Percentiles rank a stretch among this genome's conserved stretches.
Conservation (phyloP, 2,113 vertebrate genomes). For the Elgaria multicarinata region DNA sequence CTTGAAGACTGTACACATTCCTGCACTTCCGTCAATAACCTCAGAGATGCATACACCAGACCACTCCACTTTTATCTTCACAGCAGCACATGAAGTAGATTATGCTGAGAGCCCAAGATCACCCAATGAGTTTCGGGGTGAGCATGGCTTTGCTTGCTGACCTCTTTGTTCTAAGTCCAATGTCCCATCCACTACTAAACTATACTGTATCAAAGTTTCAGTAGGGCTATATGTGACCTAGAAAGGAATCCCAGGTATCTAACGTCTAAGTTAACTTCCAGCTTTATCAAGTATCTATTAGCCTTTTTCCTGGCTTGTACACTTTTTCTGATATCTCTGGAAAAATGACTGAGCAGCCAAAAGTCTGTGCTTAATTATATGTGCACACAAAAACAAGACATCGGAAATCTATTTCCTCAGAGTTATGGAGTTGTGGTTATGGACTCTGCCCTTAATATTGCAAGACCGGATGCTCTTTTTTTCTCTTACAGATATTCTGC, state of each 20-base stretch:
- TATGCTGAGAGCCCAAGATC: background rate
- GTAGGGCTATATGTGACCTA: background rate
- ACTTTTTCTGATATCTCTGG: slow-evolving; percentile 75
- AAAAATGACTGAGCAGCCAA: slow-evolving; percentile 75
- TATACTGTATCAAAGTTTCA: background rate
- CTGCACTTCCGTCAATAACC: background rate
- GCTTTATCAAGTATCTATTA: slow-evolving; percentile 66
- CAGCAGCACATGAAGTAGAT: background rate
- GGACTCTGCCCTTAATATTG: slow-evolving; percentile 56
- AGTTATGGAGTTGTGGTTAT: slow-evolving; percentile 75
- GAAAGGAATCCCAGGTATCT: background rate
- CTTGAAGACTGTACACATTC: background rate
- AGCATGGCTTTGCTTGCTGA: background rate
- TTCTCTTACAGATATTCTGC: slow-evolving; percentile 63
- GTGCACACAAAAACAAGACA: slow-evolving; percentile 77
- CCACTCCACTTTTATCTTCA: background rate
- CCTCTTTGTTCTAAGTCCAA: background rate
- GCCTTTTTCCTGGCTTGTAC: slow-evolving; percentile 66
- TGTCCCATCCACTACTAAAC: background rate
- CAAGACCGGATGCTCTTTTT: slow-evolving; percentile 59
- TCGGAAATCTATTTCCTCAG: slow-evolving; percentile 77
- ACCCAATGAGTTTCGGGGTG: too few relatives aligned
- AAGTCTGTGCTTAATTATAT: slow-evolving; percentile 80
- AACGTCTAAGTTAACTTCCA: background rate
- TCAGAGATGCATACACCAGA: background rate